Percentiles rank a stretch among this genome's conserved stretches.
These are phyloP conservation scores for Clarias laeviceps DNA, from an alignment of 2,797 vertebrate genomes.

Conservation along the genomic window DNA sequence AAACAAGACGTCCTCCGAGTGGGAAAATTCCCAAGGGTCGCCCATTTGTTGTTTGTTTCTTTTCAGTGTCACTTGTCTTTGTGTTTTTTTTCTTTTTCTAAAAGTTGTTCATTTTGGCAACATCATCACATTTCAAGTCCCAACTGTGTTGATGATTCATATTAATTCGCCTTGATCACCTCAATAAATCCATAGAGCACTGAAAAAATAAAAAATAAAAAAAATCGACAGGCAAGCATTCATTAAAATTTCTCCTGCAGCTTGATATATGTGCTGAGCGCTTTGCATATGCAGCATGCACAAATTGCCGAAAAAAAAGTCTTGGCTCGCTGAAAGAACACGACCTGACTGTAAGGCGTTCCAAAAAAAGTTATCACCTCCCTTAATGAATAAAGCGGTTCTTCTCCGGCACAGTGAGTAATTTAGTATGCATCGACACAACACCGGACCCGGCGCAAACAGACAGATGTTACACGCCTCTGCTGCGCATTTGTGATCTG, in stretches of 20 bases:
- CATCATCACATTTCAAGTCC: too few relatives aligned
- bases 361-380: constrained; percentile 60
- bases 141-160: background rate
- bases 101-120: background rate
- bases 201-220: background rate
- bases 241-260: constrained; percentile 45
- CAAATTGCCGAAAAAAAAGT: constrained; percentile 47
- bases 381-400: constrained; percentile 56
- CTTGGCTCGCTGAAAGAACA: constrained; percentile 52
- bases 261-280: constrained; percentile 43
- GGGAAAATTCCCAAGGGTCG: background rate
- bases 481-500: constrained; percentile 48
- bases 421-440: constrained; percentile 55
- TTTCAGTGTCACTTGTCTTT: background rate
- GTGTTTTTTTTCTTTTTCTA: background rate
- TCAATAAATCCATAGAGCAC: background rate
- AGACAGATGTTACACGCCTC: constrained; percentile 42
- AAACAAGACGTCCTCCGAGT: background rate
- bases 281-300: constrained; percentile 51
- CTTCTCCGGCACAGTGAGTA: constrained; percentile 48
- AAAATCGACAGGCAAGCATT: constrained; percentile 38
- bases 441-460: constrained; percentile 29
- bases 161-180: constrained; percentile 5
- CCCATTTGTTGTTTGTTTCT: background rate
- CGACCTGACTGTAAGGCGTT: constrained; percentile 51